Evolutionary conservation across 2,888 invertebrate genomes (phyloP), one percentile per base, ranked within the genome.

Genomic region (Hirtodrosophila trivittata): DNA sequence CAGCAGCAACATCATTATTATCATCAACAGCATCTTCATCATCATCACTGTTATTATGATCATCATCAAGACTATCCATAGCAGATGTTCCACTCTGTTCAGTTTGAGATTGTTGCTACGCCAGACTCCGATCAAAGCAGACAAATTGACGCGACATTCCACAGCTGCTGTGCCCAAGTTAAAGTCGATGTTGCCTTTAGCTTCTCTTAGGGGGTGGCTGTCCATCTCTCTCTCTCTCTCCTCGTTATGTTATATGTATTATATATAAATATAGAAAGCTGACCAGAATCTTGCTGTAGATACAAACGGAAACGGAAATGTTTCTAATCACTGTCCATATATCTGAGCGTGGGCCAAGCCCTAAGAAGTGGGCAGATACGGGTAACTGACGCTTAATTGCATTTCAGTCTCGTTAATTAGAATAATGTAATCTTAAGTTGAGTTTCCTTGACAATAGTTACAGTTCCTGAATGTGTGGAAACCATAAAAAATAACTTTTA

Each of bases 111-210:
- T 81, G 77, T 75, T 68, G 69, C 75, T 71, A 70, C 59, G 82
- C 78, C 59, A 73, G 35, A 30, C 37, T 25, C 65, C 52, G 57
- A 68, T 21, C 67, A 73, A 57, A 67, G 77, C 80, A 88, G 88
- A 88, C 88, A 88, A 88, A 85, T 87, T 87, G 88, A 89, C 88
- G 89, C 89, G 75, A 72, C 83, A 84, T 81, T 81, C 80, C 80
- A 75, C 57, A 75, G 52, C 63, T 52, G 65, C 55, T 45, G 46
- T 41, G 26, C 10, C n/a, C 28, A 38, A 55, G 30, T 43, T 45
- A 14, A 25, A 33, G 58, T 49, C 32, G 28, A 37, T 32, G 35
- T 42, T 55, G 26, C 10, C 33, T 35, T 12, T 35, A 14, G 26
- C 18, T 30, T 21, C 4, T 13, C 4, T 38, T 37, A 12, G 32